A percentile compares a stretch with the other conserved stretches of the same genome.
These are phyloP conservation scores for Drosophila hydei DNA, from an alignment of 1,140 invertebrate species.

Conservation along the genomic window DNA sequence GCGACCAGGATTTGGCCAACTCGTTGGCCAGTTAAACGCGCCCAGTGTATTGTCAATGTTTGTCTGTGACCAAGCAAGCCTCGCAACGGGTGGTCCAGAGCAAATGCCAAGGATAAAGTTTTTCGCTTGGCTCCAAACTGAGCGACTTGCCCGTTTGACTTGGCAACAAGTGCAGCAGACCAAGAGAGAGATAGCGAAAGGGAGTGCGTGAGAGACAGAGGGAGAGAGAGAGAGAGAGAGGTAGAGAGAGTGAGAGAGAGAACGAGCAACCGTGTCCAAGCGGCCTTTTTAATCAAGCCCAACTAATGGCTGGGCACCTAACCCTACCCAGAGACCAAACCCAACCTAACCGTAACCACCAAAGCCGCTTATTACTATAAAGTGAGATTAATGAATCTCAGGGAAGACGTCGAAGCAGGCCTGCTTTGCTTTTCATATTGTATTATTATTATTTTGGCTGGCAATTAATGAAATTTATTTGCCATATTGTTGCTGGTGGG, in stretches of 20 bases:
- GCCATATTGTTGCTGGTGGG: conserved; percentile 60
- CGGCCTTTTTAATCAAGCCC: conserved; percentile 73
- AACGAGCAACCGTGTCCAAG: conserved; percentile 27
- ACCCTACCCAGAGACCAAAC: conserved; percentile 8
- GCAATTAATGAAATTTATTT: conserved; percentile 81
- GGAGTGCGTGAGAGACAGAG: background rate
- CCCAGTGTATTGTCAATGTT: conserved; percentile 78
- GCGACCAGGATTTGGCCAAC: conserved; percentile 32
- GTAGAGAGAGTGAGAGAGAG: background rate
- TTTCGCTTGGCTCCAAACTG: conserved; percentile 24
- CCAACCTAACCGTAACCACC: conserved; percentile 65
- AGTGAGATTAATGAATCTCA: conserved; percentile 79
- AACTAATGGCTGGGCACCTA: conserved; percentile 64
- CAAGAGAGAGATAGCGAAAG: background rate
- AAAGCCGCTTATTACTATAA: conserved; percentile 83
- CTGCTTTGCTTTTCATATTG: conserved; percentile 17
- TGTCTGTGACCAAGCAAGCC: conserved; percentile 41
- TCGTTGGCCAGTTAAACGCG: conserved; percentile 75
- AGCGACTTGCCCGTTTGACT: conserved; percentile 72
- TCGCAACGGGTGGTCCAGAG: conserved; percentile 29
- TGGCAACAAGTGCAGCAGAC: conserved; percentile 68
- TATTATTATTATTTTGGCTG: conserved; percentile 43
- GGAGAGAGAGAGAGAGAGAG: background rate
- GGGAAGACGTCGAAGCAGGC: conserved; percentile 39
- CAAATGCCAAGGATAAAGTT: conserved; percentile 73